phyloP scores from a whole-genome alignment of 2,113 vertebrate genomes.

The Cavia porcellus region DNA sequence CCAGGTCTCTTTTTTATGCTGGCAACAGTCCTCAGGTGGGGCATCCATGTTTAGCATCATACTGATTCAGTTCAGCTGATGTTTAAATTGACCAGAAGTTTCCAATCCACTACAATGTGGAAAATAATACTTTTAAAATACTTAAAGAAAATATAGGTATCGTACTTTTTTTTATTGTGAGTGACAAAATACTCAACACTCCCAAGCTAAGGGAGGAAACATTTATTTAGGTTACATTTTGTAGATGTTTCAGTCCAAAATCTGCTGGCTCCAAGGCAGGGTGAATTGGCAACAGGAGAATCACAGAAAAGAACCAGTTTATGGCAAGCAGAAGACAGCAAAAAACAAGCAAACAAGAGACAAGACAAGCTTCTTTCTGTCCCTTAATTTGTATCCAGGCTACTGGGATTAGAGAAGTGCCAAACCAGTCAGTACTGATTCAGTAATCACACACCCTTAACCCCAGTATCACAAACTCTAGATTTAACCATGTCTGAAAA shows the following conservation, averaged over 20 bases:
- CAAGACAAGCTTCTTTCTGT: neutral
- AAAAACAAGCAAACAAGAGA: neutral
- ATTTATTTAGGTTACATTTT: no score
- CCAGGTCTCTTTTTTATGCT: no score
- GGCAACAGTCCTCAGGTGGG: no score
- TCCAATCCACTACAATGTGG: neutral
- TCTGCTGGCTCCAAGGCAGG: no score
- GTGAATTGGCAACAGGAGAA: no score
- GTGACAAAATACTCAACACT: neutral
- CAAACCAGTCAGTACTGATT: neutral
- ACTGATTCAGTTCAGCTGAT: no score
- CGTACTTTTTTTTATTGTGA: neutral
- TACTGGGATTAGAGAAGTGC: neutral
- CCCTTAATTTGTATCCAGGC: neutral
- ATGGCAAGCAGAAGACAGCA: no score
- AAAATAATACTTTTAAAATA: neutral
- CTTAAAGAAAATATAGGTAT: neutral
- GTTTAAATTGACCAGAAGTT: no score
- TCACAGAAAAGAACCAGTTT: no score
- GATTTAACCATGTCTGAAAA: no score
- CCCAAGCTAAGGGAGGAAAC: neutral
- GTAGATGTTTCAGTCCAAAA: no score
- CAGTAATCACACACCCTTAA: neutral
- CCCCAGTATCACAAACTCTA: neutral
- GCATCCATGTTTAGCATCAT: no score